Evolutionary conservation across 1,140 invertebrate species (phyloP).

Genomic region (Ips typographus): DNA sequence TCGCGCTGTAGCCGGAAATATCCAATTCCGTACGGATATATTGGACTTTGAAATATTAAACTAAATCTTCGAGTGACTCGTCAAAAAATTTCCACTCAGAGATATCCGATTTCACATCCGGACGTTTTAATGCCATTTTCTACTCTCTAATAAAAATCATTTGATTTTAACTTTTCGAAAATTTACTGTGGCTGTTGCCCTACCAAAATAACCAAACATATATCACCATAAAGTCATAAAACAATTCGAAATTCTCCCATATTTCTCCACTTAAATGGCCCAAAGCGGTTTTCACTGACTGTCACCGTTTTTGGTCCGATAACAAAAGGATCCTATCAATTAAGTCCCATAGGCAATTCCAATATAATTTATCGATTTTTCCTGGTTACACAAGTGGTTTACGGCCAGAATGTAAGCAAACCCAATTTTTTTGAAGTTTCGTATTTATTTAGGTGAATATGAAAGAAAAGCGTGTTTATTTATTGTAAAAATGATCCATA

Average conservation of each 20-base stretch:
- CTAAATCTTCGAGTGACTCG: neutral
- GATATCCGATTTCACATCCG: neutral
- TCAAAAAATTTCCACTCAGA: neutral
- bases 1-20: neutral
- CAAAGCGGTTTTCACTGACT: neutral
- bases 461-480: neutral
- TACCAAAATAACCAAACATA: neutral
- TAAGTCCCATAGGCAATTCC: neutral
- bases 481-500: neutral
- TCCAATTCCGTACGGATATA: neutral
- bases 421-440: neutral
- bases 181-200: neutral
- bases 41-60: neutral
- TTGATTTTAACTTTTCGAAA: neutral
- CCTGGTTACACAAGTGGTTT: neutral
- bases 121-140: neutral
- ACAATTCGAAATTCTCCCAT: neutral
- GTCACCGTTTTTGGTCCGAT: neutral
- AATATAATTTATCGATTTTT: neutral
- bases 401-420: neutral
- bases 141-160: neutral
- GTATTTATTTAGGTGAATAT: neutral
- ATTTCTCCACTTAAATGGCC: neutral
- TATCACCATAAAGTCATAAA: neutral
- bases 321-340: neutral